These are phyloP conservation scores for Lates japonicus DNA, from an alignment of 2,797 vertebrate species.

Conservation along the genomic window DNA sequence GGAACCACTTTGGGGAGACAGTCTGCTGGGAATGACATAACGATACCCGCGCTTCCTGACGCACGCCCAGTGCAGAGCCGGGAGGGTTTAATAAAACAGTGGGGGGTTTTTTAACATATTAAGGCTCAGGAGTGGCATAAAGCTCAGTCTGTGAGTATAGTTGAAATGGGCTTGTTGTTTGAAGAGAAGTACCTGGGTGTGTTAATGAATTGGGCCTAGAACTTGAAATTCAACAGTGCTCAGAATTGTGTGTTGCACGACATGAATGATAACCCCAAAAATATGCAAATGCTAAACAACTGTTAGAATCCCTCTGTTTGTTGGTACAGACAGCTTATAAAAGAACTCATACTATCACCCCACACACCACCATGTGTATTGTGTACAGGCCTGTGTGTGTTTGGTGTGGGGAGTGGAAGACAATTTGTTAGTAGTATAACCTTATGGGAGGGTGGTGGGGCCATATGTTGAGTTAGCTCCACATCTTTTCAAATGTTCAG, in stretches of 20 bases:
- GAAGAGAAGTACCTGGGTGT: not conserved
- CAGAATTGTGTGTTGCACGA: not conserved
- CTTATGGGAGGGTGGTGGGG: not conserved
- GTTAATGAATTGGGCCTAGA: not conserved
- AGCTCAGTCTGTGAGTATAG: not conserved
- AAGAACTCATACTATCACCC: not conserved
- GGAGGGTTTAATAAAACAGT: conserved; percentile 72
- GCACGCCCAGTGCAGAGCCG: conserved; percentile 75
- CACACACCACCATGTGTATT: not conserved
- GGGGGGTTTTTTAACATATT: conserved; percentile 31
- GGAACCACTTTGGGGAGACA: conserved; percentile 40
- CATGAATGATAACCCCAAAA: not conserved
- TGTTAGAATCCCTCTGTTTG: not conserved
- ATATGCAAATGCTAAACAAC: not conserved
- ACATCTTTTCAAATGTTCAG: conserved; percentile 28
- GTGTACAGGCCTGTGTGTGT: not conserved
- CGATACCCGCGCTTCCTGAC: conserved; percentile 77
- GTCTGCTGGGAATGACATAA: conserved; percentile 51
- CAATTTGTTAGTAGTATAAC: conserved; percentile 40
- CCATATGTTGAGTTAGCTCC: conserved; percentile 2
- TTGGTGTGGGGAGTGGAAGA: not conserved
- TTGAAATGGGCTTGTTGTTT: not conserved
- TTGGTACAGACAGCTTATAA: not conserved
- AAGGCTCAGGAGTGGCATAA: conserved; percentile 15
- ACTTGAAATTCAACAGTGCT: not conserved